Evolutionary conservation across 1,140 invertebrate species (phyloP), one percentile per base, ranked within the genome.

Genomic region (Halotydeus destructor): DNA sequence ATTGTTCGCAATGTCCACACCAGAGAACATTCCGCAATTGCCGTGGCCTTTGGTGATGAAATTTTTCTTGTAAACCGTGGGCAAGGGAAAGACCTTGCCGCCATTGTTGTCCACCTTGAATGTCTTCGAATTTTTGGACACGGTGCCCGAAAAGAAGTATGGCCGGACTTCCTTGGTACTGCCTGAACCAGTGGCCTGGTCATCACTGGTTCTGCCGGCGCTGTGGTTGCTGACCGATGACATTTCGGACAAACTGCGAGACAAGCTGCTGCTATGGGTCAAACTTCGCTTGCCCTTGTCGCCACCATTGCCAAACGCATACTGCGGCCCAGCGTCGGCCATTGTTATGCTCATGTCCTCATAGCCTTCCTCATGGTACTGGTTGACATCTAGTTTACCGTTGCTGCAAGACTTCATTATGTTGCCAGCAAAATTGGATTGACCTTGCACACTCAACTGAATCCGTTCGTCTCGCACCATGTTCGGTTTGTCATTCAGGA

Each of bases 21-120:
- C 40, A 3, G 50, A 52, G 31, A 48, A 52, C 11, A 46, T 30
- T 8, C 46, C 50, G 28, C 46, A 50, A 16, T 48, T 52, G 12
- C 43, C 38, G 34, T 52, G 48, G 5, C 50, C 48, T 33, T 41
- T 43, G 8, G 19, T 14, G n/a, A 52, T 33, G 24, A 52, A 52
- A 31, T 48, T 50, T 24, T 38, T 50, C 28, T 33, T 46, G 26
- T 49, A 52, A 14, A 46, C 42, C n/a, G 41, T 43, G 9, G 50
- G 50, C 4, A 52, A 11, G 28, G 49, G 50, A 28, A 50, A 48
- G 16, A 12, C n/a, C n/a, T 43, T 44, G 30, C 8, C 12, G 9
- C 14, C 8, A 8, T 30, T 14, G 23, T 26, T 11, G 16, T 19
- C 21, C 24, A 26, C 25, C 22, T 28, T 38, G 6, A 14, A 28